Evolutionary conservation across 2,113 vertebrate genomes (phyloP).

Genomic region (Microcebus tavaratra): DNA sequence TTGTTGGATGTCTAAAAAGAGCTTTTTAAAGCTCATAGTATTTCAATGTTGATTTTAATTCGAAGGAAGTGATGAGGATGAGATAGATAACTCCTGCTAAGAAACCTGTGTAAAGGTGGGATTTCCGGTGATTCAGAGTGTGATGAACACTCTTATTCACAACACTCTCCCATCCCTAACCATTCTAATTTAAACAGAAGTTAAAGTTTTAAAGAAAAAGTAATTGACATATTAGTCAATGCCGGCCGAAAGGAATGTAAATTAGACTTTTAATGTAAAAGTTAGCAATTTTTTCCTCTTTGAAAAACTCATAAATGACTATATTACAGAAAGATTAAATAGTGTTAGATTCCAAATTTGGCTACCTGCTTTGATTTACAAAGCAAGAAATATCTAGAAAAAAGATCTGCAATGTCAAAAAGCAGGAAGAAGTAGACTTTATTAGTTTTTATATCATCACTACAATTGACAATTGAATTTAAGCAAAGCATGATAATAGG

Average conservation of each 20-base stretch:
- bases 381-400: constrained; percentile 5
- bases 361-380: background rate
- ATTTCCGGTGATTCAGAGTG: constrained; percentile 74
- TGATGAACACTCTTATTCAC: constrained; percentile 15
- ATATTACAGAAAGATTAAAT: background rate
- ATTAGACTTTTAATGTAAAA: constrained; percentile 21
- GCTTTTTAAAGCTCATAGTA: background rate
- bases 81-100: constrained; percentile 44
- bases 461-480: background rate
- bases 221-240: background rate
- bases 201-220: constrained; percentile 34
- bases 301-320: background rate
- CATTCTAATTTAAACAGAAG: constrained; percentile 32
- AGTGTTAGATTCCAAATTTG: background rate
- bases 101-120: constrained; percentile 65
- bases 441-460: background rate
- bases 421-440: background rate
- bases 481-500: background rate
- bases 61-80: constrained; percentile 31
- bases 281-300: background rate
- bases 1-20: constrained; percentile 9
- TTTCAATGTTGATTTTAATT: background rate
- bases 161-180: background rate
- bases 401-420: background rate
- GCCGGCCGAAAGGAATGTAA: background rate